phyloP scores from a whole-genome alignment of 1,140 invertebrate genomes.

The Drosophila pachea region DNA sequence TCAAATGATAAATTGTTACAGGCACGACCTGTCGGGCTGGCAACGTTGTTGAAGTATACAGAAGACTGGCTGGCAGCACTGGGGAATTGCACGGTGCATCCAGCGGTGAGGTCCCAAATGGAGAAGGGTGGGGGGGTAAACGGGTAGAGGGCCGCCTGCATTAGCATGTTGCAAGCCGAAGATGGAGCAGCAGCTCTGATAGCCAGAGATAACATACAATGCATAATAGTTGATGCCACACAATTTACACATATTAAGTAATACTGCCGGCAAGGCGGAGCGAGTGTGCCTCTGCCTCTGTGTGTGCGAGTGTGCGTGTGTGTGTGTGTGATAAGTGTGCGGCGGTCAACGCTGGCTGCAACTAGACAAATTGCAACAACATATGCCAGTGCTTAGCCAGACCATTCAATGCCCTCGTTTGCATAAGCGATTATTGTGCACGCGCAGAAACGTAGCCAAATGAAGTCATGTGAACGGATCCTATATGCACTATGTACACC shows the following conservation, averaged over 20 bases:
- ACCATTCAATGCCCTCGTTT: slow-evolving; percentile 36
- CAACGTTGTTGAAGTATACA: slow-evolving; percentile 26
- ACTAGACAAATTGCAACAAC: slow-evolving; percentile 67
- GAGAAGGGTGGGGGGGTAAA: background rate
- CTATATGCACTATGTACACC: no score
- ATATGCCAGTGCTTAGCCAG: slow-evolving; percentile 49
- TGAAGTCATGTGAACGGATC: slow-evolving; percentile 22
- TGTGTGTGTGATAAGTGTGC: slow-evolving; percentile 41
- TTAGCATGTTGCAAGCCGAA: slow-evolving; percentile 25
- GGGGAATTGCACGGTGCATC: background rate
- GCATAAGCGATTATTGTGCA: slow-evolving; percentile 38
- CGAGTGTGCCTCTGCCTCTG: background rate
- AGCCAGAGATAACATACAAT: slow-evolving; percentile 70
- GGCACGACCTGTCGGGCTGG: slow-evolving; percentile 42
- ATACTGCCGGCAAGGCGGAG: slow-evolving; percentile 58
- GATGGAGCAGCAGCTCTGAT: slow-evolving; percentile 46
- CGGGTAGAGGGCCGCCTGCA: slow-evolving; percentile 1
- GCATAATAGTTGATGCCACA: slow-evolving; percentile 76
- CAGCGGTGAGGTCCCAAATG: background rate
- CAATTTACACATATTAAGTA: slow-evolving; percentile 77
- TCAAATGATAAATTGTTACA: slow-evolving; percentile 74
- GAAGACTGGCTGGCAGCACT: background rate
- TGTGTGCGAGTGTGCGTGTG: slow-evolving; percentile 10
- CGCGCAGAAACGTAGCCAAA: slow-evolving; percentile 7
- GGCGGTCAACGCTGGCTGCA: slow-evolving; percentile 39